Evolutionary conservation across 2,888 invertebrate species (phyloP).

Genomic region (Neria commutata): DNA sequence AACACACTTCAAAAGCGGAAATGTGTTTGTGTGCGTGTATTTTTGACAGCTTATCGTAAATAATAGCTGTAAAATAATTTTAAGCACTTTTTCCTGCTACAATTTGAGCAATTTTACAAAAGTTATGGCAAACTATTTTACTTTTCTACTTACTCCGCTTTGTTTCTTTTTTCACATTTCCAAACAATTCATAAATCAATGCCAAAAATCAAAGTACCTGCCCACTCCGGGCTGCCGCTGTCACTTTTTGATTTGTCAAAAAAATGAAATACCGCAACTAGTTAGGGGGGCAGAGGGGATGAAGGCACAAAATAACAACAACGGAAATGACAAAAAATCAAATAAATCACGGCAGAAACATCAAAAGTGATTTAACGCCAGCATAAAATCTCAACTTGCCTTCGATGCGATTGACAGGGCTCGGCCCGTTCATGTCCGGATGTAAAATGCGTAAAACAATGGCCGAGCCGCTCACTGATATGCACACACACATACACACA

Average conservation of each 20-base stretch:
- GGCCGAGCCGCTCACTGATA: not conserved
- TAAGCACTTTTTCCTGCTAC: no score
- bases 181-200: not conserved
- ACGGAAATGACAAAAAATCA: not conserved
- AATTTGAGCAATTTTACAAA: no score
- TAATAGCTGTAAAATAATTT: no score
- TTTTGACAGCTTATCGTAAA: no score
- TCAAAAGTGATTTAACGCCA: constrained; percentile 2
- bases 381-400: not conserved
- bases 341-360: not conserved
- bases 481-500: not conserved
- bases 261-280: not conserved
- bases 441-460: not conserved
- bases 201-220: not conserved
- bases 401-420: not conserved
- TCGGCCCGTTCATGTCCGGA: not conserved
- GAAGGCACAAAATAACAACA: not conserved
- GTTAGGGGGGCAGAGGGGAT: no score
- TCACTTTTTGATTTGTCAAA: not conserved
- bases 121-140: no score
- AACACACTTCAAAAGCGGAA: not conserved
- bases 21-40: not conserved
- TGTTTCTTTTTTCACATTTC: no score
- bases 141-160: no score
- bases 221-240: no score